Base-by-base conservation (phyloP, 2,888 invertebrate species). In the Orthosia cruda region DNA sequence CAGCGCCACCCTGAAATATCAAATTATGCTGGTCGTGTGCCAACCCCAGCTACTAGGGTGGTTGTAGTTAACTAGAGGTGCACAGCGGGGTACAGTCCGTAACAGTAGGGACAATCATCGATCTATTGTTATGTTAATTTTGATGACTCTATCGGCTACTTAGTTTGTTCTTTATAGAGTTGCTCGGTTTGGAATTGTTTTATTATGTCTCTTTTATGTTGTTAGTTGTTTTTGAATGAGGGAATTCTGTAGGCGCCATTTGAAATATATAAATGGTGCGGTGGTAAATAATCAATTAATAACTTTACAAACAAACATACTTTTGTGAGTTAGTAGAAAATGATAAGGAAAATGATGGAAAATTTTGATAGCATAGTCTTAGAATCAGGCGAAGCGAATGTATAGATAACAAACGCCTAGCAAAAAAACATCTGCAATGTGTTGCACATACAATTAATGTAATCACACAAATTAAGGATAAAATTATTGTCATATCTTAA, bases 111-210 rank as follows among this genome's bases (percentile, higher is more conserved):
- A 85, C 88, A 77, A 87, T 91, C 91, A 87, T 89, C 88, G 88
- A 89, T 80, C 88, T 89, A 89, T 91, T 91, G 90, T 92, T 88
- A 91, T 89, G 89, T 80, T 88, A 89, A 91, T 88, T 81, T 79
- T 79, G 81, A 83, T 77, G 73, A 69, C 77, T 76, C 77, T 78
- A 83, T 84, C 74, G 47, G 70, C 80, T 84, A 83, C 84, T 87
- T 84, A 74, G 71, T 76, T 64, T 66, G 58, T 74, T 76, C 71
- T 79, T 77, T 80, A 65, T 74, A 52, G 62, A 76, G 50, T 69
- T 52, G n/a, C 68, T 58, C 58, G 26, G 26, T 79, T 74, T 61
- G 2, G 12, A 75, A 57, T 45, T 32, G 45, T 65, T 83, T 79
- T 71, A 79, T 74, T 69, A n/a, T 16, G 47, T 40, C 23, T 52